These are phyloP conservation scores for Heterochromis multidens DNA, from an alignment of 2,113 vertebrate species.

Conservation along the genomic window DNA sequence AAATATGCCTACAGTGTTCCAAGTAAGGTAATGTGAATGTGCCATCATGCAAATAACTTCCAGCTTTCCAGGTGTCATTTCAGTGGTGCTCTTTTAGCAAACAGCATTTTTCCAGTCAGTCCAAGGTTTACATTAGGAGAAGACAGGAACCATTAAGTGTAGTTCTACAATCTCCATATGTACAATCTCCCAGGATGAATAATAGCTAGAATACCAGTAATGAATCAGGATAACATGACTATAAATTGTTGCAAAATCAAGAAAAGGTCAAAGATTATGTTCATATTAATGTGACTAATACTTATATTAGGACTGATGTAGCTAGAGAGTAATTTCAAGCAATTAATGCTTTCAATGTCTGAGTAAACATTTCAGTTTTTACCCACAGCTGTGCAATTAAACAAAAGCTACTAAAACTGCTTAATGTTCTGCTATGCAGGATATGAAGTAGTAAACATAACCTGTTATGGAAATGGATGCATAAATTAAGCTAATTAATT, in stretches of 20 bases:
- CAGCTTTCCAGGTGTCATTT: neutral
- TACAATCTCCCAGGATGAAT: conserved; percentile 39
- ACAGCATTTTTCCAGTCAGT: conserved; percentile 7
- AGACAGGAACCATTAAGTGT: conserved; percentile 42
- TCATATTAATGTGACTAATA: conserved; percentile 34
- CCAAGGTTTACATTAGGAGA: conserved; percentile 29
- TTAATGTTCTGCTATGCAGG: conserved; percentile 38
- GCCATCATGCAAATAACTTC: neutral
- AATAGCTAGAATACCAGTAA: conserved; percentile 46
- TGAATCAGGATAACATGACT: conserved; percentile 31
- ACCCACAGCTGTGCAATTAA: conserved; percentile 38
- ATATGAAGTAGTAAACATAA: conserved; percentile 25
- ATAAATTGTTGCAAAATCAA: conserved; percentile 8
- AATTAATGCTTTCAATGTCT: conserved; percentile 18
- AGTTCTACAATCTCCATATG: conserved; percentile 27
- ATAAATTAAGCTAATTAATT: conserved; percentile 26
- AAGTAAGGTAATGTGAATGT: neutral
- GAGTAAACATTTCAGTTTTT: neutral
- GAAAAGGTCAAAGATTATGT: conserved; percentile 14
- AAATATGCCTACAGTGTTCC: neutral
- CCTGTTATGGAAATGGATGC: conserved; percentile 37
- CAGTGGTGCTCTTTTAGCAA: conserved; percentile 31
- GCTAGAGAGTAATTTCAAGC: conserved; percentile 12
- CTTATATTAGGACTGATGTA: conserved; percentile 19
- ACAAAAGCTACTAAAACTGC: conserved; percentile 34